These are phyloP conservation scores for Macroteleia sp. DNA, from an alignment of 2,888 invertebrate genomes.

Conservation along the genomic window DNA sequence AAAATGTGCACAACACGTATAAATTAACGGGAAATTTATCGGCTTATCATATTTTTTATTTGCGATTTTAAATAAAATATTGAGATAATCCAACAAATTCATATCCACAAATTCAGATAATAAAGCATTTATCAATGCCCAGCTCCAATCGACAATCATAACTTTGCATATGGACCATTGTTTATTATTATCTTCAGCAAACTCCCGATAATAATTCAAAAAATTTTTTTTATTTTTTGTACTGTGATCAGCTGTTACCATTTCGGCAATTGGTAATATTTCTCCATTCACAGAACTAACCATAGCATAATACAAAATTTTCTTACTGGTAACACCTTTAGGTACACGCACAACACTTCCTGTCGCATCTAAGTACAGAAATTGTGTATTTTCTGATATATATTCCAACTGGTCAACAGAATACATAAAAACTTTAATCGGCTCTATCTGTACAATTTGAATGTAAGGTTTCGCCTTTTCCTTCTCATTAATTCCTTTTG, in stretches of 20 bases:
- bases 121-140: conserved; percentile 12
- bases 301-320: conserved; percentile 11
- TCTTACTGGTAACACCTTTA: no score
- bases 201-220: neutral
- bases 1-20: no score
- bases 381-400: no score
- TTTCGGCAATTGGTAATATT: conserved; percentile 14
- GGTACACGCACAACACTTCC: no score
- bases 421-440: neutral
- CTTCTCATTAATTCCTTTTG: no score
- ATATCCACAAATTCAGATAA: conserved; percentile 1
- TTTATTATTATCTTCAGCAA: neutral
- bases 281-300: neutral
- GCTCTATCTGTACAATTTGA: neutral
- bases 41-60: no score
- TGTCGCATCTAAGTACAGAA: no score
- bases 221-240: conserved; percentile 16
- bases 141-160: conserved; percentile 10
- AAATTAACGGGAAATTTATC: no score
- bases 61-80: neutral
- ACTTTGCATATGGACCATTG: conserved; percentile 1
- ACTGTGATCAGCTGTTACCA: conserved; percentile 18
- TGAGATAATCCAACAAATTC: conserved; percentile 4
- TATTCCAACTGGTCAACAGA: neutral
- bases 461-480: no score